Conservation (phyloP, 2,797 vertebrate species). For the Mus spretus region DNA sequence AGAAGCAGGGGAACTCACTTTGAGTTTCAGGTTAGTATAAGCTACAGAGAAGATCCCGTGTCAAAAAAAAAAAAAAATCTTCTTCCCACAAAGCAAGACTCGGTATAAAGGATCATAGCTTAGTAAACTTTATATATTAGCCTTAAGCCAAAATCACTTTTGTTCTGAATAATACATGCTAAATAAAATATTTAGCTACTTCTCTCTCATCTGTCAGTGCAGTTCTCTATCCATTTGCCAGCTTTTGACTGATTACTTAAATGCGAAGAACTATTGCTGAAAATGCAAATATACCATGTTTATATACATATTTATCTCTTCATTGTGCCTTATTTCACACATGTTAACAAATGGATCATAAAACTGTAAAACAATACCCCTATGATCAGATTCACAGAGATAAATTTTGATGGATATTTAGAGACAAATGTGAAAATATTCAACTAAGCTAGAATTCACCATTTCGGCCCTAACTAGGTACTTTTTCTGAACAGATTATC, state of each 20-base stretch:
- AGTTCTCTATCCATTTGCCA: neutral
- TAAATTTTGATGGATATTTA: neutral
- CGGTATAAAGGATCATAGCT: neutral
- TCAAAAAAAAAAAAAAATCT: neutral
- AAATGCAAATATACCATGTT: neutral
- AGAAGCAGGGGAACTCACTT: neutral
- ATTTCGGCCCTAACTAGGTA: neutral
- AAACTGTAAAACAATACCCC: neutral
- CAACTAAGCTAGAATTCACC: neutral
- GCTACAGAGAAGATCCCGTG: neutral
- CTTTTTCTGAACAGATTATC: neutral
- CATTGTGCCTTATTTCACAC: neutral
- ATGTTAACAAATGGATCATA: neutral
- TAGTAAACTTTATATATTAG: neutral
- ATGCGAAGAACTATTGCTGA: neutral
- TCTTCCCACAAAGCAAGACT: neutral
- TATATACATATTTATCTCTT: neutral
- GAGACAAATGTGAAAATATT: neutral
- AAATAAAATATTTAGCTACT: slow-evolving; percentile 34
- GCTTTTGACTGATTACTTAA: neutral
- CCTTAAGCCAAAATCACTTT: neutral
- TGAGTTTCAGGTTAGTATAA: neutral
- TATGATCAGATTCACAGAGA: neutral
- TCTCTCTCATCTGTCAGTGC: neutral
- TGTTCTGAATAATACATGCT: neutral